Evolutionary conservation across 2,888 invertebrate species (phyloP), one percentile per base, ranked within the genome.

Genomic region (Caenorhabditis becei): DNA sequence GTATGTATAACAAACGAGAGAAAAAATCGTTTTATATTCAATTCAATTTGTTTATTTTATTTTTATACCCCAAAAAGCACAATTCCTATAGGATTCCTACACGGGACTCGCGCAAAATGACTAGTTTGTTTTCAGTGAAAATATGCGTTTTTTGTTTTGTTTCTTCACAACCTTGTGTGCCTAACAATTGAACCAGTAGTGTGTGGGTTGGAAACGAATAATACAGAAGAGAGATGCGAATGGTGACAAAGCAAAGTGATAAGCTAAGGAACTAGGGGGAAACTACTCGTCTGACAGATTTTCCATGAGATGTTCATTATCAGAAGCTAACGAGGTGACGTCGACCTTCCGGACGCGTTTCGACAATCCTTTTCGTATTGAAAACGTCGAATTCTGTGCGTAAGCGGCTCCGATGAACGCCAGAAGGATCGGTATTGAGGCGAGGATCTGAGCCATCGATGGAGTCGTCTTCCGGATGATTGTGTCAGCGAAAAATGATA

Each of bases 401-500:
- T 94, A 91, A 54, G 94, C 94, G 65, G 95, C 94, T 70, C 94
- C 94, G 84, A 95, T 92, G 91, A 96, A 94, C 54, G 95, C 94
- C 63, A 95, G 84, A 88, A 95, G 93, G 92, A 95, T 94, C 47
- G 95, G 95, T 80, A 95, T 91, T 4, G 94, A 94, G 35, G 96
- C 96, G 56, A 95, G 92, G 91, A 95, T 95, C 91, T 96, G 95
- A 88, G 94, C 92, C 88, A 92, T 88, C 10, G 91, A 90, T 82
- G 93, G 93, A n/a, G 88, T 82, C 58, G 93, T 78, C 10, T 72
- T 61, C 8, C 89, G 80, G 35, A 90, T 80, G 5, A 83, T 91
- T 49, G 95, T 94, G 92, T 97, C 96, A 86, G 95, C 95, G 86
- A 95, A 92, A 94, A 96, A 95, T 41, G 96, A 94, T 92, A 97